Percentiles rank a stretch among this genome's conserved stretches.
Evolutionary conservation across 2,797 vertebrate genomes (phyloP).

Genomic region (Malacoraja senta): DNA sequence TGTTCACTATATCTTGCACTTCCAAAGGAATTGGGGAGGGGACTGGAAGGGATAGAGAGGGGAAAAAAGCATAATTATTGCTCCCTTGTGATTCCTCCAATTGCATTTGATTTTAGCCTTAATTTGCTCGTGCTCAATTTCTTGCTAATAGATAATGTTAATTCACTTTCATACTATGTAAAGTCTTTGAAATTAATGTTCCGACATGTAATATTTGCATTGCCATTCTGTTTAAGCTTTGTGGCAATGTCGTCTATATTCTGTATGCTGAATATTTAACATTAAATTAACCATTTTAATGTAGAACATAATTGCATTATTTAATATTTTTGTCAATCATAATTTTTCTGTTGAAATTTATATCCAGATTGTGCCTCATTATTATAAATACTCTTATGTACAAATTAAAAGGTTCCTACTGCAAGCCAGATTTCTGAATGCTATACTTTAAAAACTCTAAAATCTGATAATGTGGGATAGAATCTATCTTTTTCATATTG

Average conservation of each 20-base stretch:
- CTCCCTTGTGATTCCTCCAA: background rate
- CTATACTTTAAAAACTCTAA: background rate
- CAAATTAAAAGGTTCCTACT: conserved; percentile 47
- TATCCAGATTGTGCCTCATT: conserved; percentile 29
- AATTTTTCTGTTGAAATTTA: background rate
- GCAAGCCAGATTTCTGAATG: conserved; percentile 48
- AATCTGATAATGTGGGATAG: background rate
- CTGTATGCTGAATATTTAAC: conserved; percentile 36
- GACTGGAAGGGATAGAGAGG: background rate
- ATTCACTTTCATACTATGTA: conserved; percentile 13
- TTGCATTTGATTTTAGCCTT: background rate
- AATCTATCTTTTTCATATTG: background rate
- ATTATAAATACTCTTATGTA: conserved; percentile 33
- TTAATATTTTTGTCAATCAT: conserved; percentile 12
- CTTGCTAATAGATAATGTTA: conserved; percentile 1
- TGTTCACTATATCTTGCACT: background rate
- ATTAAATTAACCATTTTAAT: conserved; percentile 38
- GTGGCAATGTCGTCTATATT: conserved; percentile 12
- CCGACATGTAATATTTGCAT: conserved; percentile 19
- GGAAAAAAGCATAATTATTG: background rate
- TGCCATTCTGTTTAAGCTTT: conserved; percentile 33
- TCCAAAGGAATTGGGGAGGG: background rate
- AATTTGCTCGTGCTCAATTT: conserved; percentile 14
- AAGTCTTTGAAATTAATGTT: conserved; percentile 33
- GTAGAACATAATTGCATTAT: conserved; percentile 35